Conservation (phyloP, 2,113 vertebrate species). For the Xenopus laevis region DNA sequence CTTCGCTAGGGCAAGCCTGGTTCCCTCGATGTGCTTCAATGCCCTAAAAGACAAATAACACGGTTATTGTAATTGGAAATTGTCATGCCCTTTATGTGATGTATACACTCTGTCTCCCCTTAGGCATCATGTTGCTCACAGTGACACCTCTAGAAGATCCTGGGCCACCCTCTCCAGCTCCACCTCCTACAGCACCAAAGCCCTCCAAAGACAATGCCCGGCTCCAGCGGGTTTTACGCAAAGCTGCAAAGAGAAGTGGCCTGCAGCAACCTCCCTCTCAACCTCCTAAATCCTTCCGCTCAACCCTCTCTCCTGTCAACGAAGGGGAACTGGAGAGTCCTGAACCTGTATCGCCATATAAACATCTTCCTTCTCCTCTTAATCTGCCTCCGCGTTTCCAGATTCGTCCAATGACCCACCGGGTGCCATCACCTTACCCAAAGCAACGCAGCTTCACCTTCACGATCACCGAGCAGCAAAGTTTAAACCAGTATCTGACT, state of each 20-base stretch:
- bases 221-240: conserved; percentile 83
- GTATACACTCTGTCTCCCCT: conserved; percentile 35
- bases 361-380: conserved; percentile 45
- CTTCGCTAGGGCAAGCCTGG: not conserved
- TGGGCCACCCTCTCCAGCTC: conserved; percentile 53
- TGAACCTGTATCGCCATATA: conserved; percentile 55
- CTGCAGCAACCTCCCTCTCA: conserved; percentile 54
- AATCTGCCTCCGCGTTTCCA: conserved; percentile 48
- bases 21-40: not conserved
- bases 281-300: conserved; percentile 61
- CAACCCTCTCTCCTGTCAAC: conserved; percentile 83
- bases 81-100: no score
- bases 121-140: conserved; percentile 73
- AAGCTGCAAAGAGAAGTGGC: conserved; percentile 69
- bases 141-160: conserved; percentile 46
- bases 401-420: conserved; percentile 51
- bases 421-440: conserved; percentile 60
- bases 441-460: conserved; percentile 55
- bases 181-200: conserved; percentile 84
- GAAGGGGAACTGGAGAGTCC: conserved; percentile 80
- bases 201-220: conserved; percentile 79
- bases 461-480: conserved; percentile 50
- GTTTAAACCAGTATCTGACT: conserved; percentile 53
- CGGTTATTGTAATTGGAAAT: not conserved
- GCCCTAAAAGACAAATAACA: conserved; percentile 6